Conservation (phyloP, 2,113 vertebrate genomes). For the Pangasianodon hypophthalmus region DNA sequence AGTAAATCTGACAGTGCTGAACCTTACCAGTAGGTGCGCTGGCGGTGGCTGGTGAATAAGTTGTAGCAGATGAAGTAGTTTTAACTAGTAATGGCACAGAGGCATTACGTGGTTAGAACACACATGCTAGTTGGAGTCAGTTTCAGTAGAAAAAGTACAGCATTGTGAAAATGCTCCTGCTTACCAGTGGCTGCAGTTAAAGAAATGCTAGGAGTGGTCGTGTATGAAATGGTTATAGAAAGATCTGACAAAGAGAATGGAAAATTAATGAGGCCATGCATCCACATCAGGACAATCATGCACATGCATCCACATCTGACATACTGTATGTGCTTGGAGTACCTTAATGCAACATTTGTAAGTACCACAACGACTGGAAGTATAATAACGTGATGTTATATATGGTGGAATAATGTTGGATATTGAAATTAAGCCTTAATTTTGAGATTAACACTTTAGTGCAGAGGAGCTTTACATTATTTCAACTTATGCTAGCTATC, state of each 20-base stretch:
- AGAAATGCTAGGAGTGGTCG: conserved; percentile 39
- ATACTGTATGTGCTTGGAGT: not conserved
- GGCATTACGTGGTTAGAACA: conserved; percentile 27
- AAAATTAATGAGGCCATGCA: conserved; percentile 53
- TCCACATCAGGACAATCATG: conserved; percentile 20
- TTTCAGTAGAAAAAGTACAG: conserved; percentile 12
- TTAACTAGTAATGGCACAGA: conserved; percentile 28
- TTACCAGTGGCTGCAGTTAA: conserved; percentile 49
- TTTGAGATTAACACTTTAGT: not conserved
- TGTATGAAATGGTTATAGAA: conserved; percentile 53
- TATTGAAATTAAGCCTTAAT: too few species aligned
- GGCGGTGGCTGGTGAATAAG: not conserved
- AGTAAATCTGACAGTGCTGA: not conserved
- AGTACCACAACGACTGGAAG: not conserved
- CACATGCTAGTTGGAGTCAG: not conserved
- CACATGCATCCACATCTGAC: not conserved
- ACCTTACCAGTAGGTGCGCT: conserved; percentile 8
- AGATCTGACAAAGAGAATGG: conserved; percentile 60
- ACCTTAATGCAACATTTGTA: not conserved
- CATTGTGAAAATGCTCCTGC: conserved; percentile 19
- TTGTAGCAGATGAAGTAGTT: conserved; percentile 14
- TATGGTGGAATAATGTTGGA: not conserved
- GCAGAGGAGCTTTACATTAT: not conserved
- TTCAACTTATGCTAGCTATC: not conserved
- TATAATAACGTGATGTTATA: not conserved